Evolutionary conservation across 1,140 invertebrate genomes (phyloP).

Genomic region (Hyposmocoma kahamanoa): DNA sequence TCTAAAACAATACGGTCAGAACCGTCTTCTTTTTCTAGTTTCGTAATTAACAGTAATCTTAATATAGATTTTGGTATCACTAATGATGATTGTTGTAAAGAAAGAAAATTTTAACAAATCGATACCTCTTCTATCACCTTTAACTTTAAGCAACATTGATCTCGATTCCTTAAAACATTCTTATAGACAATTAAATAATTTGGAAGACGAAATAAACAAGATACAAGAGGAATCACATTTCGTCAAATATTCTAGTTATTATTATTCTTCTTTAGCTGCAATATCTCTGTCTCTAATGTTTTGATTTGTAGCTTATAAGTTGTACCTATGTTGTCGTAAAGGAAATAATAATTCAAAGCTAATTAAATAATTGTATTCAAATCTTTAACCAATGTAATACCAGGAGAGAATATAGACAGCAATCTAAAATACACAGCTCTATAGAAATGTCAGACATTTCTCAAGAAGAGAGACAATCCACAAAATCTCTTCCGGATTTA

Average conservation of each 20-base stretch:
- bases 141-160: constrained; percentile 16
- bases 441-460: not conserved
- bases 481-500: not conserved
- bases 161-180: constrained; percentile 13
- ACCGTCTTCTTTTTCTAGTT: not conserved
- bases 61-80: constrained; percentile 17
- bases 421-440: not conserved
- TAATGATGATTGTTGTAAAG: constrained; percentile 19
- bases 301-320: not conserved
- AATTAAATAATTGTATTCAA: not conserved
- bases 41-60: not conserved
- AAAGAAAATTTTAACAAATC: constrained; percentile 11
- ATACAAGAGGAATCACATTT: constrained; percentile 13
- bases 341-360: not conserved
- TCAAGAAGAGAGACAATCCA: not conserved
- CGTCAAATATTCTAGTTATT: constrained; percentile 12
- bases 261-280: constrained; percentile 9
- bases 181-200: constrained; percentile 10
- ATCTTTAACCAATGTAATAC: not conserved
- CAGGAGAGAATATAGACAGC: not conserved
- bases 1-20: constrained; percentile 16
- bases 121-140: constrained; percentile 14
- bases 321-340: not conserved
- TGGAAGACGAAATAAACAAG: constrained; percentile 10
- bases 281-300: not conserved